These are phyloP conservation scores for Mola mola DNA, from an alignment of 2,113 vertebrate species.

Conservation along the genomic window DNA sequence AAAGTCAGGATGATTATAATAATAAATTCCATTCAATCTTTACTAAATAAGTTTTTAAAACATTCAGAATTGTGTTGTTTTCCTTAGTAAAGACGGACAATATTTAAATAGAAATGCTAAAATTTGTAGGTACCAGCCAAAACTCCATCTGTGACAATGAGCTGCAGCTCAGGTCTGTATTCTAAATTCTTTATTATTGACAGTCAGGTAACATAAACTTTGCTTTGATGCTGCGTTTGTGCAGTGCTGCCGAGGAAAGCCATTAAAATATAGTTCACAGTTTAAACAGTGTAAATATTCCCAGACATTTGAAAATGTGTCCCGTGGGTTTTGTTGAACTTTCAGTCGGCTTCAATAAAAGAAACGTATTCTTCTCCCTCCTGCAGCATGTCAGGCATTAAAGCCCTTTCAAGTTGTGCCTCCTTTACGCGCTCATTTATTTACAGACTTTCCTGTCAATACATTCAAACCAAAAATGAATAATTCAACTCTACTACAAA, in stretches of 20 bases:
- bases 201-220: conserved; percentile 8
- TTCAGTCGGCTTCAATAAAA: conserved; percentile 54
- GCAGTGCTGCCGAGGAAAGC: conserved; percentile 29
- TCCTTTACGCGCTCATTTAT: conserved; percentile 20
- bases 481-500: conserved; percentile 39
- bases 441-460: conserved; percentile 17
- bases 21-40: too few species aligned
- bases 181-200: conserved; percentile 19
- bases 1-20: too few species aligned
- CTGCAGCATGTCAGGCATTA: conserved; percentile 50
- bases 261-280: conserved; percentile 65
- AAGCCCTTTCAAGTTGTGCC: conserved; percentile 35
- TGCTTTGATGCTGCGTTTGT: conserved; percentile 31
- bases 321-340: conserved; percentile 65
- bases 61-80: too few species aligned
- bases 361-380: conserved; percentile 48
- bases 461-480: conserved; percentile 33
- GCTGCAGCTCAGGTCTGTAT: conserved; percentile 14
- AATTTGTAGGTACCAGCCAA: too few species aligned
- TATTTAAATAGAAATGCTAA: too few species aligned
- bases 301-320: conserved; percentile 64
- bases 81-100: too few species aligned
- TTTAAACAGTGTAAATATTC: conserved; percentile 72
- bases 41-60: too few species aligned
- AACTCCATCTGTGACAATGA: too few species aligned